Conservation (phyloP, 2,888 invertebrate species). For the Campoletis raptor region DNA sequence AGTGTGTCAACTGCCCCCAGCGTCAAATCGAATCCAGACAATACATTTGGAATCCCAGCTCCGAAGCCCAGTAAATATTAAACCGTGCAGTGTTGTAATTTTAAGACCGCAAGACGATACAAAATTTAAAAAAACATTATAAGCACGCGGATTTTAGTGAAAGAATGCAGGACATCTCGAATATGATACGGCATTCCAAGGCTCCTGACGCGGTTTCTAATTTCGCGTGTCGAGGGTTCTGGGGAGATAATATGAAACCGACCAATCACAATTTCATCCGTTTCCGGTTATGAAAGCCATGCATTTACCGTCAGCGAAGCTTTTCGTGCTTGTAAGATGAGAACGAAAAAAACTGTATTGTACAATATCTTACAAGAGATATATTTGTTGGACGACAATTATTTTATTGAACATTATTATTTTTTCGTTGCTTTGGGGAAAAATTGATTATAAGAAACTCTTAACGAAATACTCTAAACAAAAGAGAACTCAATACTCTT, state of each 20-base stretch:
- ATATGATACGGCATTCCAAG: slow-evolving; percentile 24
- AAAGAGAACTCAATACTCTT: background rate
- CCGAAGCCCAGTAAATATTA: background rate
- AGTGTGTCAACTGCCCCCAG: no score
- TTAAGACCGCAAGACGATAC: background rate
- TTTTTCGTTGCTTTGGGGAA: background rate
- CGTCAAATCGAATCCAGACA: no score
- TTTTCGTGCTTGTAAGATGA: slow-evolving; percentile 5
- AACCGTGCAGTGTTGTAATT: no score
- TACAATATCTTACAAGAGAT: background rate
- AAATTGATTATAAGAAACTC: no score
- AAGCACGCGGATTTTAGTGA: slow-evolving; percentile 16
- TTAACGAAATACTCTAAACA: background rate
- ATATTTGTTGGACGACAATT: background rate
- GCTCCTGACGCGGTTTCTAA: slow-evolving; percentile 32
- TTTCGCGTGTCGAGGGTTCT: slow-evolving; percentile 52
- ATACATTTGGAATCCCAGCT: background rate
- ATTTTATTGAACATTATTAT: background rate
- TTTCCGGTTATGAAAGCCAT: slow-evolving; percentile 29
- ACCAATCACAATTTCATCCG: slow-evolving; percentile 30
- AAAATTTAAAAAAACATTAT: slow-evolving; percentile 6
- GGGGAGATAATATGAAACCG: slow-evolving; percentile 29
- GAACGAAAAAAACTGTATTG: background rate
- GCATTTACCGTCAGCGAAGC: background rate
- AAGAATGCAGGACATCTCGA: slow-evolving; percentile 13